These are phyloP conservation scores for Drosophila atripex DNA, from an alignment of 2,888 invertebrate genomes.

Conservation along the genomic window DNA sequence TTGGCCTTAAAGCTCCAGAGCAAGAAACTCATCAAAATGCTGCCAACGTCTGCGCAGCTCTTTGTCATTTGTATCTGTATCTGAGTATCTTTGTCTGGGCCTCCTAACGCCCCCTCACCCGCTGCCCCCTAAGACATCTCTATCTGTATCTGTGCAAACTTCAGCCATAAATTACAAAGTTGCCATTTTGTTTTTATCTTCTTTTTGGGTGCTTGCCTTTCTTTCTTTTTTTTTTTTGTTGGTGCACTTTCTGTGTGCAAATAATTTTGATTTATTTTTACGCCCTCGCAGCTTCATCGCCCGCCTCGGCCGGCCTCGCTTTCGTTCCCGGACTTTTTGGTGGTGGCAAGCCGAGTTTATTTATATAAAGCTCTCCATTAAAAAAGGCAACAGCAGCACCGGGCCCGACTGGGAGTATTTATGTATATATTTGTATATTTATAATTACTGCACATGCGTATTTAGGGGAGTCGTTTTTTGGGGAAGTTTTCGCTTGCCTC, in stretches of 20 bases:
- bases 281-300: conserved; percentile 37
- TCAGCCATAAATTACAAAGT: conserved; percentile 79
- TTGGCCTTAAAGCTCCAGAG: conserved; percentile 49
- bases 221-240: conserved; percentile 48
- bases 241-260: conserved; percentile 73
- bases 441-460: conserved; percentile 83
- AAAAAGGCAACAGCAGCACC: conserved; percentile 59
- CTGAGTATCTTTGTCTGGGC: conserved; percentile 43
- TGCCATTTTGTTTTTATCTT: conserved; percentile 76
- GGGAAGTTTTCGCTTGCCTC: conserved; percentile 59
- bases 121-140: background rate
- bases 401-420: conserved; percentile 57
- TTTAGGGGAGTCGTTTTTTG: conserved; percentile 56
- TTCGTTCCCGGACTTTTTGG: conserved; percentile 26
- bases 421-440: conserved; percentile 74
- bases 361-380: conserved; percentile 80
- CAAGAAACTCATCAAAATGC: conserved; percentile 61
- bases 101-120: conserved; percentile 2
- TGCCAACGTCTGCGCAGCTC: conserved; percentile 52
- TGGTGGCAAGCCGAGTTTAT: conserved; percentile 67
- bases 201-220: conserved; percentile 8
- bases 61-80: conserved; percentile 65
- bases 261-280: conserved; percentile 80
- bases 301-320: conserved; percentile 7
- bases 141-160: conserved; percentile 69